These are phyloP conservation scores for Emberiza fucata DNA, from an alignment of 2,113 vertebrate species.

Conservation along the genomic window DNA sequence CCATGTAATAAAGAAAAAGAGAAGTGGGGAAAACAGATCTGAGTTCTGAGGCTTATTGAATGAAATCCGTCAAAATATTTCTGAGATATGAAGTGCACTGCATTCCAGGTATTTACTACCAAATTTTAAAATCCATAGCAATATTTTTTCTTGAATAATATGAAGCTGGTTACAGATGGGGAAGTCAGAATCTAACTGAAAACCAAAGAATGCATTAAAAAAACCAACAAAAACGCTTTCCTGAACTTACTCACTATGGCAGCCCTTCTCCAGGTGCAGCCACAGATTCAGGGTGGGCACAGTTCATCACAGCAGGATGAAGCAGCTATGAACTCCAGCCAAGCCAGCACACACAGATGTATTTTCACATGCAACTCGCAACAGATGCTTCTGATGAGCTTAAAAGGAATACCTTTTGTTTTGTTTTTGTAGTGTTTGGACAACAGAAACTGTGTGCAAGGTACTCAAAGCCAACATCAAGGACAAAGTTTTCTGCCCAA, in stretches of 20 bases:
- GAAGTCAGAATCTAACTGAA: background rate
- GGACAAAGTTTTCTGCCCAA: conserved; percentile 30
- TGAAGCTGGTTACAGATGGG: background rate
- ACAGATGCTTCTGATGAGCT: background rate
- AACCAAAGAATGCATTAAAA: background rate
- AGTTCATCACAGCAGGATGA: fast-evolving
- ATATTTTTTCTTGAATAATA: background rate
- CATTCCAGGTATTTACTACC: background rate
- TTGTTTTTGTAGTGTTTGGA: conserved; percentile 73
- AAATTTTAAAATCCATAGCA: background rate
- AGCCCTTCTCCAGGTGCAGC: background rate
- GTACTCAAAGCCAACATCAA: conserved; percentile 69
- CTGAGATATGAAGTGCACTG: background rate
- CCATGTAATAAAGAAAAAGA: background rate
- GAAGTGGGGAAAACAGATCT: fast-evolving
- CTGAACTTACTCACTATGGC: fast-evolving
- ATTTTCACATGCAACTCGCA: background rate
- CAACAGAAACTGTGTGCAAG: conserved; percentile 66
- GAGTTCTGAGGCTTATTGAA: background rate
- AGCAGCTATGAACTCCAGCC: background rate
- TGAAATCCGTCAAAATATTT: background rate
- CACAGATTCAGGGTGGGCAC: fast-evolving
- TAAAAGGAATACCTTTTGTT: background rate
- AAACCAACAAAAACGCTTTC: background rate
- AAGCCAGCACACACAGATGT: background rate